Conservation (phyloP, 2,113 vertebrate genomes). For the Leucoraja erinaceus region DNA sequence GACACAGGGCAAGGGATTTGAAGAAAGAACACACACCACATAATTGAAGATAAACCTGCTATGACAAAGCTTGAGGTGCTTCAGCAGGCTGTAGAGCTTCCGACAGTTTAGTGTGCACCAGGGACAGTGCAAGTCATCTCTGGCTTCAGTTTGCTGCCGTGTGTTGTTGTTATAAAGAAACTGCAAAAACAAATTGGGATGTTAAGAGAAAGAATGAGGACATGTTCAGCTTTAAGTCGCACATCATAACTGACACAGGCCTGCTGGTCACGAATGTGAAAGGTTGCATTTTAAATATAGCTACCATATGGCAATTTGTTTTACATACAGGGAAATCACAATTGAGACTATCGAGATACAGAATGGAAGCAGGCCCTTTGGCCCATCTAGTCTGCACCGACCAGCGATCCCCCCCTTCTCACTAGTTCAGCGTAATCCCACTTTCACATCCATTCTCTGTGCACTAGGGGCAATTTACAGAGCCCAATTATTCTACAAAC, state of each 20-base stretch:
- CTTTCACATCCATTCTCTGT: too few relatives aligned
- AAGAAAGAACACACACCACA: conserved; percentile 67
- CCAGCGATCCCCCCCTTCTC: too few relatives aligned
- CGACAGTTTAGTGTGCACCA: conserved; percentile 96
- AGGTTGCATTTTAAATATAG: background rate
- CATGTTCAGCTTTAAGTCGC: background rate
- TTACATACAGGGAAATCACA: background rate
- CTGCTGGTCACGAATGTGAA: background rate
- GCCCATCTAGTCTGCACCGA: too few relatives aligned
- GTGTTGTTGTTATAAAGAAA: conserved; percentile 97
- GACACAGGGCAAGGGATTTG: background rate
- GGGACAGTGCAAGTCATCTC: conserved; percentile 91
- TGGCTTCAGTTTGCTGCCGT: conserved; percentile 90
- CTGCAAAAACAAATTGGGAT: conserved; percentile 50
- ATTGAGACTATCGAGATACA: background rate
- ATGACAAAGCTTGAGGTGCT: conserved; percentile 95
- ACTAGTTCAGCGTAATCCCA: too few relatives aligned
- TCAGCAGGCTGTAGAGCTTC: conserved; percentile 93
- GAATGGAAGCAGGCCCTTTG: too few relatives aligned
- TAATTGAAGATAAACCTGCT: conserved; percentile 98
- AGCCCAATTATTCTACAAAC: too few relatives aligned
- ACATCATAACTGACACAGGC: too few relatives aligned
- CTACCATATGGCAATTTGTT: background rate
- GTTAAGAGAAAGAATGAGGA: background rate
- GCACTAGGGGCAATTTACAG: too few relatives aligned